Percentiles rank a stretch among this genome's conserved stretches.
Evolutionary conservation across 2,113 vertebrate species (phyloP).

Genomic region (Nesogale talazaci): DNA sequence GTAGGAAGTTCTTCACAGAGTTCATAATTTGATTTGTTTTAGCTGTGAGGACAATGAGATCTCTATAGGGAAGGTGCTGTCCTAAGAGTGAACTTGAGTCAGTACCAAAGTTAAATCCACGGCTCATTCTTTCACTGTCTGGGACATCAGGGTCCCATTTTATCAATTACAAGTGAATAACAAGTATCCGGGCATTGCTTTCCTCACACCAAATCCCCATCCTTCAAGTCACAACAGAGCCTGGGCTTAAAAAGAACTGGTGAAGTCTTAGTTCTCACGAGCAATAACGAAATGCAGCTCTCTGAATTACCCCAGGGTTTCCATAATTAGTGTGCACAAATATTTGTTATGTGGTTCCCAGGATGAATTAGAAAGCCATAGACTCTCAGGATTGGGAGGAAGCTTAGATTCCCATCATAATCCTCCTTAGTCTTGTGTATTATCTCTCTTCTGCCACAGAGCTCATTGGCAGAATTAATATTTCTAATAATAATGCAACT

Average conservation of each 20-base stretch:
- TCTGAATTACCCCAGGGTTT: not conserved
- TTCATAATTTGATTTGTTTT: not conserved
- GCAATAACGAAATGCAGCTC: not conserved
- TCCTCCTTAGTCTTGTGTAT: not conserved
- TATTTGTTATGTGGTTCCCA: not conserved
- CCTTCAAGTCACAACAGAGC: constrained; percentile 14
- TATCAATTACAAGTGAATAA: not conserved
- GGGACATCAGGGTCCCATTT: not conserved
- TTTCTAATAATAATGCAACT: not conserved
- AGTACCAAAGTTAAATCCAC: not conserved
- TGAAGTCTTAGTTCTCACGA: not conserved
- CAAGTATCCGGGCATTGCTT: not conserved
- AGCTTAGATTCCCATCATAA: not conserved
- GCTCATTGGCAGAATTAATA: not conserved
- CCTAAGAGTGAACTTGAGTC: not conserved
- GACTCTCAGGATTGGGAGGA: not conserved
- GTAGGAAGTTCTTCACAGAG: not conserved
- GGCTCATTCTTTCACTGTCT: not conserved
- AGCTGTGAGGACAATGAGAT: not conserved
- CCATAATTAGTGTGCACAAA: not conserved
- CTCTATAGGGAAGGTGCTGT: not conserved
- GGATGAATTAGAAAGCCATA: not conserved
- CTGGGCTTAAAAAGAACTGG: not conserved
- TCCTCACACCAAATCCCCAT: not conserved
- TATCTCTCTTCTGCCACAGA: not conserved